Conservation (phyloP, 2,797 vertebrate species). For the Lagocephalus sceleratus region DNA sequence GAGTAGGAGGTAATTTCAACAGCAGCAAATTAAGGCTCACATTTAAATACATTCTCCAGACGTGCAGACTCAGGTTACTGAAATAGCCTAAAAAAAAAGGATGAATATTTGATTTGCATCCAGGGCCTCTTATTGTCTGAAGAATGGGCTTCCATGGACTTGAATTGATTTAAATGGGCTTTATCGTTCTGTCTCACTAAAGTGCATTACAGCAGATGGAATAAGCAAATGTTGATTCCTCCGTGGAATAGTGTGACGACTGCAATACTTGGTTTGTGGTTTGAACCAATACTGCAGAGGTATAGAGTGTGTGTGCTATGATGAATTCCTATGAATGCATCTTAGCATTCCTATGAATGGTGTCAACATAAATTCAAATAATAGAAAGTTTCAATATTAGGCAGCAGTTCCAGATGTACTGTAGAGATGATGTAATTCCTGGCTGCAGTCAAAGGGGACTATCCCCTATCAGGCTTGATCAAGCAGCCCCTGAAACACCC, state of each 20-base stretch:
- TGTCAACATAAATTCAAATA: slow-evolving; percentile 14
- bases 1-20: slow-evolving; percentile 11
- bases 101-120: slow-evolving; percentile 3
- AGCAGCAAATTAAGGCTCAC: slow-evolving; percentile 10
- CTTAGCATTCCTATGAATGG: no score
- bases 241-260: no score
- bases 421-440: slow-evolving; percentile 65
- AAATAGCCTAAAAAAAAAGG: neutral
- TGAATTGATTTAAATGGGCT: neutral
- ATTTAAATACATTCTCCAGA: neutral
- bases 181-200: neutral
- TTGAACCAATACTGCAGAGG: no score
- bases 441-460: slow-evolving; percentile 64
- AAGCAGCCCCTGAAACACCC: slow-evolving; percentile 38
- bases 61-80: slow-evolving; percentile 9
- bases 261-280: no score
- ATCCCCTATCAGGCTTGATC: slow-evolving; percentile 50
- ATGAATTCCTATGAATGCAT: no score
- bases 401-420: slow-evolving; percentile 61
- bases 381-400: no score
- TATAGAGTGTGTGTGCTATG: no score
- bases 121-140: neutral
- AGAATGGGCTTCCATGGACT: neutral
- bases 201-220: neutral
- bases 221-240: neutral